phyloP scores from a whole-genome alignment of 2,113 vertebrate species.

The Campylorhamphus procurvoides region DNA sequence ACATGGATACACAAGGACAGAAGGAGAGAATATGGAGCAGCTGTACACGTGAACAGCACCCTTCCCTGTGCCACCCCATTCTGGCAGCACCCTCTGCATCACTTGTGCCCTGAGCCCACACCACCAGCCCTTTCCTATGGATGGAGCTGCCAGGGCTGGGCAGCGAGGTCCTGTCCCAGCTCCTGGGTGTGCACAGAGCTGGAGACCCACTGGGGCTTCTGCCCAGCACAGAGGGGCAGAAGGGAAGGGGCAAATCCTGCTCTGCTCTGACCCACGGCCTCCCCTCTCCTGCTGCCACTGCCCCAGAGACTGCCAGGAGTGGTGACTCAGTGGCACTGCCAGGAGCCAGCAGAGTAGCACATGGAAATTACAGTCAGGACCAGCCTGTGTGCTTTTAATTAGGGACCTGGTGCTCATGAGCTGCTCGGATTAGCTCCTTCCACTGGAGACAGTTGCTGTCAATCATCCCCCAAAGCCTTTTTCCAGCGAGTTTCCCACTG shows the following conservation, averaged over 20 bases:
- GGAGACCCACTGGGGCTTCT: accelerated
- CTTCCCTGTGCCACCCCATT: neutral
- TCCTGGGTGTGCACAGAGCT: neutral
- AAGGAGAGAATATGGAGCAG: neutral
- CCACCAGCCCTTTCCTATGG: no score
- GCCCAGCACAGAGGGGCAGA: neutral
- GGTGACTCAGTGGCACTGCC: neutral
- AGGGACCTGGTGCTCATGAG: slow-evolving; percentile 33
- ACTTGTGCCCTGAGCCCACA: neutral
- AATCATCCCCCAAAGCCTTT: slow-evolving; percentile 17
- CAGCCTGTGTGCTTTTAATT: slow-evolving; percentile 46
- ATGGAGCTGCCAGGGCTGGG: accelerated
- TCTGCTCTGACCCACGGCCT: accelerated
- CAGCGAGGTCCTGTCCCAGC: neutral
- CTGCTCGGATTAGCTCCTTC: slow-evolving; percentile 24
- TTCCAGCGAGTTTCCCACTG: neutral
- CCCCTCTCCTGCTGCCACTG: accelerated
- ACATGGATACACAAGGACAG: accelerated
- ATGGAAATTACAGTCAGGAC: slow-evolving; percentile 39
- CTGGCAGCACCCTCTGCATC: neutral
- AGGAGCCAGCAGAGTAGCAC: neutral
- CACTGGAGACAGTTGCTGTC: neutral
- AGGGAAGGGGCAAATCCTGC: neutral
- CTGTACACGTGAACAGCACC: neutral
- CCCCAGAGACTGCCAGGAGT: neutral